Evolutionary conservation across 1,140 invertebrate genomes (phyloP).

Genomic region (Apis mellifera): Amel_HAv3.1 CM009942.2:8184501-8185000

Average conservation of each 20-base stretch:
- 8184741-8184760: not conserved
- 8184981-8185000: not conserved
- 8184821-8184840: slow-evolving; percentile 16
- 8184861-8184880: slow-evolving; percentile 22
- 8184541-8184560: no score
- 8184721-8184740: not conserved
- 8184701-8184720: no score
- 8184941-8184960: slow-evolving; percentile 14
- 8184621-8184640: no score
- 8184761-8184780: slow-evolving; percentile 29
- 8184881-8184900: not conserved
- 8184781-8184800: slow-evolving; percentile 4
- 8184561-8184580: no score
- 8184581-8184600: no score
- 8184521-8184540: no score
- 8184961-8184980: slow-evolving; percentile 36
- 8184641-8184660: no score
- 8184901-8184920: no score
- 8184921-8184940: not conserved
- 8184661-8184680: no score
- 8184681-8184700: no score
- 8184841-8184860: slow-evolving; percentile 28
- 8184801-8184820: slow-evolving; percentile 22
- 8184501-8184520: no score
- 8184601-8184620: no score